A percentile compares a stretch with the other conserved stretches of the same genome.
These are phyloP conservation scores for Cynoglossus semilaevis DNA, from an alignment of 2,113 vertebrate species.

Conservation along the genomic window DNA sequence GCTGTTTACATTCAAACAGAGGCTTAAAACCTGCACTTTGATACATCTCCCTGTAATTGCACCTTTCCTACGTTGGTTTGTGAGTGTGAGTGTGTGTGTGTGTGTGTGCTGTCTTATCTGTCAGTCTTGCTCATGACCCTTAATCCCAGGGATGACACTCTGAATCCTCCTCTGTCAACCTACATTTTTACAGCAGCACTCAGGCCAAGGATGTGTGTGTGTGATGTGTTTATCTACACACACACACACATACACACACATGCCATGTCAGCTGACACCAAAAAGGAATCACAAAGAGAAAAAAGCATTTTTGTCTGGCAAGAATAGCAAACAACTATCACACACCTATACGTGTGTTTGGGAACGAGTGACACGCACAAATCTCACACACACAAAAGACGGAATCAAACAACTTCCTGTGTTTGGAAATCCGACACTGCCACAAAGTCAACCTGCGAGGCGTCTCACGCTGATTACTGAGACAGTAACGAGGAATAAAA, in stretches of 20 bases:
- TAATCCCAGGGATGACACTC: slow-evolving; percentile 74
- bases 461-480: slow-evolving; percentile 44
- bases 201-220: slow-evolving; percentile 64
- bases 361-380: not conserved
- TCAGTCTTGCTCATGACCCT: slow-evolving; percentile 72
- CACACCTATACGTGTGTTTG: slow-evolving; percentile 51
- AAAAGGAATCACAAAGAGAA: slow-evolving; percentile 56
- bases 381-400: slow-evolving; percentile 42
- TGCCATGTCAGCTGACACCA: slow-evolving; percentile 54
- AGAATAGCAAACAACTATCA: slow-evolving; percentile 70
- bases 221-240: slow-evolving; percentile 26
- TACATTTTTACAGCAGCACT: slow-evolving; percentile 61
- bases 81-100: slow-evolving; percentile 34
- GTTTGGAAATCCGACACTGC: slow-evolving; percentile 53
- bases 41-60: slow-evolving; percentile 74
- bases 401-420: slow-evolving; percentile 58
- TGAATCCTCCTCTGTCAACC: slow-evolving; percentile 73
- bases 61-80: slow-evolving; percentile 46
- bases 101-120: slow-evolving; percentile 71
- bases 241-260: not conserved
- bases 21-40: slow-evolving; percentile 62
- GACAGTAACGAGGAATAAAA: slow-evolving; percentile 34
- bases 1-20: slow-evolving; percentile 55
- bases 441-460: slow-evolving; percentile 42
- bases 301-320: slow-evolving; percentile 72